Evolutionary conservation across 2,888 invertebrate species (phyloP).

Genomic region (Philopedon plagiatum): DNA sequence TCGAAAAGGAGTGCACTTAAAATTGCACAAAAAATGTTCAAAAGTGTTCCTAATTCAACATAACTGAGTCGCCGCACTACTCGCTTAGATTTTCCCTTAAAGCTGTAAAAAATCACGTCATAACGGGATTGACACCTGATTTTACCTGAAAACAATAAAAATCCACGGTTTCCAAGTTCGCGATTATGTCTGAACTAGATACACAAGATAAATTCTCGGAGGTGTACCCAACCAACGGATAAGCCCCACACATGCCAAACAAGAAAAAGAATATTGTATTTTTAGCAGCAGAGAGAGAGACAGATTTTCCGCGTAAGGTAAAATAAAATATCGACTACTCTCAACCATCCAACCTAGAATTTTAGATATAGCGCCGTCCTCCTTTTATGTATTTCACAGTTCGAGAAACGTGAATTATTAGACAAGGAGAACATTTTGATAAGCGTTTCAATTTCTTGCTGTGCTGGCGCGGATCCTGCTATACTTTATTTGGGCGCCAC

Average conservation of each 20-base stretch:
- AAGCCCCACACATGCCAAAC: constrained; percentile 47
- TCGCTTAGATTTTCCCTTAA: constrained; percentile 5
- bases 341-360: constrained; percentile 54
- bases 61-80: not conserved
- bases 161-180: constrained; percentile 54
- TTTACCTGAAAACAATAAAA: constrained; percentile 52
- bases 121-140: constrained; percentile 36
- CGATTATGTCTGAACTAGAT: constrained; percentile 61
- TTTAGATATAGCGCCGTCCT: constrained; percentile 54
- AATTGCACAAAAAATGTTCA: constrained; percentile 5
- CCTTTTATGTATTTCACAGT: constrained; percentile 51
- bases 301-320: constrained; percentile 45
- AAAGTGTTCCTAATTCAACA: not conserved
- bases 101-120: constrained; percentile 25
- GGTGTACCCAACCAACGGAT: constrained; percentile 51
- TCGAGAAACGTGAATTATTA: constrained; percentile 32
- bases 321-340: constrained; percentile 43
- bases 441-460: constrained; percentile 37
- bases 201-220: constrained; percentile 57
- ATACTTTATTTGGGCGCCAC: not conserved
- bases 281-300: constrained; percentile 44
- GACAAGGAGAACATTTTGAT: constrained; percentile 39
- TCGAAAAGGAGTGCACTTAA: not conserved
- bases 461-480: constrained; percentile 24
- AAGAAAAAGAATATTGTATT: constrained; percentile 43